Evolutionary conservation across 1,140 invertebrate genomes (phyloP), one percentile per base, ranked within the genome.

Genomic region (Ditylenchus dipsaci): DNA sequence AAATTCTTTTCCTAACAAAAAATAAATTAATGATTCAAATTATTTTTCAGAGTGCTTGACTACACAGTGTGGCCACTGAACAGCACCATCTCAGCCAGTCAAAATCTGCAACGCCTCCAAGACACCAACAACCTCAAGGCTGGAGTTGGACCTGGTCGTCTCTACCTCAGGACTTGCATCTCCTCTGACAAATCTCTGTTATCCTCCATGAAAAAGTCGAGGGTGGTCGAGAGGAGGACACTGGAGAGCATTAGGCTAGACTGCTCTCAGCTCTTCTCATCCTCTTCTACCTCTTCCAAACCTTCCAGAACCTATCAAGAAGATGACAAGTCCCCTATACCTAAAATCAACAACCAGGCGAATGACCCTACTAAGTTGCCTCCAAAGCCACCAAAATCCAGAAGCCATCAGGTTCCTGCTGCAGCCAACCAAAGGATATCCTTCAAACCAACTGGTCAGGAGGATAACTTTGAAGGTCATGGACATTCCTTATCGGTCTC

Each of bases 61-160:
- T 61, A 61, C 29, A 61, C 59, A 19, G 59, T 61, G n/a, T 61
- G 59, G 59, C 59, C 59, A n/a, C 53, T 56, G 53, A 56, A 13
- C 21, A 23, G 3, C 53, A 13, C 53, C 53, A 56, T n/a, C n/a
- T 26, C 57, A 59, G 21, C n/a, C 59, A 61, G 59, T 21, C 59
- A 21, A 19, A 29, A 30, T 13, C 8, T 7, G 1, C n/a, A 21
- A 21, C 59, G 38, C n/a, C 59, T 21, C 5, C 29, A 26, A 30
- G 38, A 43, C 29, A 29, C 53, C 21, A 56, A 56, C 29, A 23
- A 3, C 3, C 13, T 13, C 33, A 38, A 38, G 33, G 33, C 33
- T 38, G 33, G 33, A 3, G 3, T 53, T 19, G n/a, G n/a, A 19
- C 15, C 49, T 26, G 38, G 38, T 30, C n/a, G 59, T 5, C 59